Base-by-base conservation (phyloP, 2,888 invertebrate genomes). In the Gnatocerus cornutus region DNA sequence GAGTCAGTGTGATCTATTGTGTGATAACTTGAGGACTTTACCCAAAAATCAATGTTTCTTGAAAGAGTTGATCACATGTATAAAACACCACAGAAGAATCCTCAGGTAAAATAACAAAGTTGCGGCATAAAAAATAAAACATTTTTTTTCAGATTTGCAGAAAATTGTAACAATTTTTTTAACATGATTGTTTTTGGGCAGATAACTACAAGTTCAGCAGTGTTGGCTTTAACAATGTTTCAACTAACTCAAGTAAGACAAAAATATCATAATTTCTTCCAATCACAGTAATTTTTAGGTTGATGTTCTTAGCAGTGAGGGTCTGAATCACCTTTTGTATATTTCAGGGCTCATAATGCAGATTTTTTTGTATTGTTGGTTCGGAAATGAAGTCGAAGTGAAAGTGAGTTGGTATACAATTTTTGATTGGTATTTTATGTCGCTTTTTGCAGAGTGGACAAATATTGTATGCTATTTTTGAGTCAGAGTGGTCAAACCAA, bases 1-100 rank as follows among this genome's bases (percentile, higher is more conserved):
- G n/a, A 14, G 9, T n/a, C 37, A 55, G 13, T 55, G 55, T 16
- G 39, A 55, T 14, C 13, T 55, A 7, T 37, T 55, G 10, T 55
- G 55, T 16, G 16, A 55, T n/a, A 12, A 37, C 12, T 29, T 55
- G 16, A 53, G 12, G 5, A 10, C 27, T 21, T 7, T 30, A 4
- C 6, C 10, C 3, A 41, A 41, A 10, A 6, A n/a, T 2, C 16
- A 16, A 7, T 6, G 1, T 3, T 16, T 16, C 9, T 12, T 12
- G 2, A 1, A 16, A 8, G 13, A 46, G 4, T 16, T 55, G 1
- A 37, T 55, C 1, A 4, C 1, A n/a, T 46, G 46, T 16, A 16
- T 46, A 3, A 2, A 46, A 9, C 14, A 14, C n/a, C 46, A 46
- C 21, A 16, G 13, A 46, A 46, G 4, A 46, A 46, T 46, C 9